These are phyloP conservation scores for Beroe forskalii DNA, from an alignment of 37 sponge, comb jelly and placozoan genomes.

Conservation along the genomic window DNA sequence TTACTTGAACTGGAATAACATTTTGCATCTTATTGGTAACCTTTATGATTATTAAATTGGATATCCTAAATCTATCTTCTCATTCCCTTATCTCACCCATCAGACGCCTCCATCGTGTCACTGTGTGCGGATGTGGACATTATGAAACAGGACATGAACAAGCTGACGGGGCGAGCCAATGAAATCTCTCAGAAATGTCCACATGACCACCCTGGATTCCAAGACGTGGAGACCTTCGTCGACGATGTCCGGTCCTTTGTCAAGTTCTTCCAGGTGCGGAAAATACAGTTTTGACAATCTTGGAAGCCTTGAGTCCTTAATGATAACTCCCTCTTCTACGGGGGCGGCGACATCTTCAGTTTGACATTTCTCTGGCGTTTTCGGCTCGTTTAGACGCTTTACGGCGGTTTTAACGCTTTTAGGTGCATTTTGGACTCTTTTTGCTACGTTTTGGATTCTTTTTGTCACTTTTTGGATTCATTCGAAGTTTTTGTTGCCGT, in stretches of 20 bases:
- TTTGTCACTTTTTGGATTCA: no score
- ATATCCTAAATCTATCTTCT: background rate
- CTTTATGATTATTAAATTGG: no score
- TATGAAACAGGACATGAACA: constrained; percentile 62
- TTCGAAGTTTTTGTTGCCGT: no score
- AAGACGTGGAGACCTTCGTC: background rate
- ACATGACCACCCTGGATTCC: background rate
- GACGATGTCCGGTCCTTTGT: constrained; percentile 47
- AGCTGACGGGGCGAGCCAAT: background rate
- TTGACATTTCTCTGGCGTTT: background rate
- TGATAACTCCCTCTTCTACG: background rate
- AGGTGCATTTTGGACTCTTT: no score
- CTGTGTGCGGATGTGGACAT: constrained; percentile 34
- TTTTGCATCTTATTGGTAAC: no score
- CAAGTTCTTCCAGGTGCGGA: constrained; percentile 63
- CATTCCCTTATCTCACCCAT: background rate
- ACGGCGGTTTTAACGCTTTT: no score
- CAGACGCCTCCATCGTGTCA: constrained; percentile 35
- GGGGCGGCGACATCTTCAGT: no score
- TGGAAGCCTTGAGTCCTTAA: background rate
- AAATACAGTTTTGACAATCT: no score
- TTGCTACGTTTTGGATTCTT: no score
- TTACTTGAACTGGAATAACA: no score
- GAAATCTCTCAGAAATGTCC: constrained; percentile 32
- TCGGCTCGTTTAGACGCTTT: background rate